Evolutionary conservation across 2,888 invertebrate genomes (phyloP), one percentile per base, ranked within the genome.

Genomic region (Metopia argyrocephala): DNA sequence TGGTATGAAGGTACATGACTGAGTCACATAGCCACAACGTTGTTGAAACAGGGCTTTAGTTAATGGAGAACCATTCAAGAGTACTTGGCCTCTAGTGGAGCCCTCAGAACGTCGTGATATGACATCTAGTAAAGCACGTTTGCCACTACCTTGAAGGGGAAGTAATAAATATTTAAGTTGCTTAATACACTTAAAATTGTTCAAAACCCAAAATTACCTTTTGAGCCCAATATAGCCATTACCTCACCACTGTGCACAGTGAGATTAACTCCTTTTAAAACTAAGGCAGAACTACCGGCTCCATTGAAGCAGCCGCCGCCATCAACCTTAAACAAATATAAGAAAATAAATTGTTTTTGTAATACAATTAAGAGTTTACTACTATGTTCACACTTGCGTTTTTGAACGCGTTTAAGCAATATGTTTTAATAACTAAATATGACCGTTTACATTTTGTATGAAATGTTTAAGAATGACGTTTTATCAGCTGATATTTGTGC

Each of bases 221-320:
- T 97, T 0, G 97, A 97, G 9, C 98, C 98, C 50, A 98, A 91
- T 76, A 98, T 94, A 38, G 98, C 98, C 87, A 98, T 94, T 68
- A 98, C 96, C 90, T 98, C 98, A 5, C 98, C 98, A 62, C 97
- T 96, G 87, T 96, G 95, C 0, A 98, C 96, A 82, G 95, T 95
- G 86, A 98, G 93, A 21, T 96, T 96, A 5, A 98, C 96, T 91
- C 98, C 97, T 90, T 98, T 96, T 15, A 98, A 92, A 71, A 98
- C 97, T 38, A 97, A 93, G 0, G 96, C 96, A 1, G 95, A 95
- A 87, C 95, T 95, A 71, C 95, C 94, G 27, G 93, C 94, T 0
- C 96, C 96, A 54, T 95, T 94, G 78, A 91, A 92, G 87, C 95
- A 95, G 80, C 95, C 95, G 75, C 94, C 94, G 3, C 95, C 94